Evolutionary conservation across 2,888 invertebrate species (phyloP).

Genomic region (Coecobrya sp.): DNA sequence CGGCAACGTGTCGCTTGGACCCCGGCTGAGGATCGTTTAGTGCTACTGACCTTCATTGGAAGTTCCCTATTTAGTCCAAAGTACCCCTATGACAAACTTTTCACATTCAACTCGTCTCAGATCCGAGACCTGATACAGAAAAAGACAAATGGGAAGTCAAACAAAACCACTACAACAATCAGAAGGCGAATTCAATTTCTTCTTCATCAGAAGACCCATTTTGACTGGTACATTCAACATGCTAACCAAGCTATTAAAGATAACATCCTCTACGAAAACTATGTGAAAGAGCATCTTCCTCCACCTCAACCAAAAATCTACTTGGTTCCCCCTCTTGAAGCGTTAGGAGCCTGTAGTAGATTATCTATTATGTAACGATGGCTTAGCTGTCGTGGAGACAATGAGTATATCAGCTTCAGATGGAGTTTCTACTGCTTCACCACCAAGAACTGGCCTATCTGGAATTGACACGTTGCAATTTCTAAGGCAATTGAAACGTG

Average conservation of each 20-base stretch:
- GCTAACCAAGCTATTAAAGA: slow-evolving; percentile 80
- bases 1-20: slow-evolving; percentile 83
- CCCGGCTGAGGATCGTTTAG: slow-evolving; percentile 80
- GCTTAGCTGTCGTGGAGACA: neutral
- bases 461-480: slow-evolving; percentile 59
- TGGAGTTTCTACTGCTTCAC: neutral
- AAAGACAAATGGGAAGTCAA: slow-evolving; percentile 64
- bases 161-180: slow-evolving; percentile 83
- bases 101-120: slow-evolving; percentile 85
- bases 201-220: slow-evolving; percentile 78
- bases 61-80: slow-evolving; percentile 84
- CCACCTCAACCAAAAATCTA: slow-evolving; percentile 65
- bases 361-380: slow-evolving; percentile 61
- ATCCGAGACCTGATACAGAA: slow-evolving; percentile 84
- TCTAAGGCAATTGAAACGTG: slow-evolving; percentile 61
- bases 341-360: neutral
- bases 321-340: slow-evolving; percentile 20
- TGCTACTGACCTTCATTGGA: slow-evolving; percentile 82
- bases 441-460: neutral
- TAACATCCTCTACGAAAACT: slow-evolving; percentile 66
- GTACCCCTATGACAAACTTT: slow-evolving; percentile 80
- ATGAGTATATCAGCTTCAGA: neutral
- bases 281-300: slow-evolving; percentile 53
- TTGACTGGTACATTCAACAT: slow-evolving; percentile 70
- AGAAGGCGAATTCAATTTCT: slow-evolving; percentile 84